Evolutionary conservation across 1,140 invertebrate genomes (phyloP).

Genomic region (Leptinotarsa defecta): DNA sequence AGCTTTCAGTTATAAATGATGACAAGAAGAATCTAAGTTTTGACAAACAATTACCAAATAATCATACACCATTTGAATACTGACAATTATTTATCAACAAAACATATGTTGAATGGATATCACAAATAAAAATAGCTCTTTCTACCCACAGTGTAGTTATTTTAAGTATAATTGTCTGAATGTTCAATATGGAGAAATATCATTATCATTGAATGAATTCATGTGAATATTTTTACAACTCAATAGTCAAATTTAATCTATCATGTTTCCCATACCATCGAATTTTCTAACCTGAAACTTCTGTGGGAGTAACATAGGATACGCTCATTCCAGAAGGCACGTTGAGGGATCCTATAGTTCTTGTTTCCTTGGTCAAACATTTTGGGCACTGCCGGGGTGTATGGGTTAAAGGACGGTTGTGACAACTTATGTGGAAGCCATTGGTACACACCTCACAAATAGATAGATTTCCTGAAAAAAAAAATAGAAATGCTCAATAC

Average conservation of each 20-base stretch:
- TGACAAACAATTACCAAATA: too few relatives aligned
- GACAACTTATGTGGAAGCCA: conserved; percentile 62
- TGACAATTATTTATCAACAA: too few relatives aligned
- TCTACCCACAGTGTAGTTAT: too few relatives aligned
- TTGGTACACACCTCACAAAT: conserved; percentile 59
- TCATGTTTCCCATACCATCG: not conserved
- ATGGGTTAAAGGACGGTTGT: conserved; percentile 53
- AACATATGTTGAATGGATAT: too few relatives aligned
- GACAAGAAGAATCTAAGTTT: too few relatives aligned
- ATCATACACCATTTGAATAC: too few relatives aligned
- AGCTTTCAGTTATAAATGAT: too few relatives aligned
- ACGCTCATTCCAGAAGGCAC: conserved; percentile 49
- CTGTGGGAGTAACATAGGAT: conserved; percentile 43
- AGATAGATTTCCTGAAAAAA: conserved; percentile 55
- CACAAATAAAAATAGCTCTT: too few relatives aligned
- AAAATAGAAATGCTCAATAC: not conserved
- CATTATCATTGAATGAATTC: not conserved
- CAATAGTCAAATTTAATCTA: not conserved
- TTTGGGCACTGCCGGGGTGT: conserved; percentile 51
- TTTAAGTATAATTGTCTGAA: too few relatives aligned
- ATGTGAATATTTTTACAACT: not conserved
- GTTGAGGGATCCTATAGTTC: conserved; percentile 41
- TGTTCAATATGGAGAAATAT: not conserved
- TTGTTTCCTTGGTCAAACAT: conserved; percentile 47
- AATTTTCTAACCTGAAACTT: conserved; percentile 47